Evolutionary conservation across 2,797 vertebrate genomes (phyloP).

Genomic region (Hyperoplus immaculatus): DNA sequence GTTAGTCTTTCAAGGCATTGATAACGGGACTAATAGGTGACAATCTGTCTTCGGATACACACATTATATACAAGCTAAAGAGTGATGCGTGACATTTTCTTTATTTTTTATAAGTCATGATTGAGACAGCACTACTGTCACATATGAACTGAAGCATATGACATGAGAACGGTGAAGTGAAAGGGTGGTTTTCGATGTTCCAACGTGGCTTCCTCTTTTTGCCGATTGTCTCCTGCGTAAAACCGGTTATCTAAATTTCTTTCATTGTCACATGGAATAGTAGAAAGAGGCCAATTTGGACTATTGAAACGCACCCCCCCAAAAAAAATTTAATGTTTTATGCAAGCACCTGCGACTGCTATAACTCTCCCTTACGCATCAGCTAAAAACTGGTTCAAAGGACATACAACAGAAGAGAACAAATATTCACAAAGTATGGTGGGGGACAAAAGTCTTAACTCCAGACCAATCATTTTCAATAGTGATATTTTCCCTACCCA

Average conservation of each 20-base stretch:
- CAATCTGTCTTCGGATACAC: conserved; percentile 74
- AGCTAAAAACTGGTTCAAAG: conserved; percentile 81
- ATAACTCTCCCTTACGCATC: conserved; percentile 74
- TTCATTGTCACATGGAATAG: conserved; percentile 44
- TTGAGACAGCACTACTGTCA: conserved; percentile 82
- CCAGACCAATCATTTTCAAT: conserved; percentile 58
- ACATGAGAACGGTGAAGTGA: conserved; percentile 68
- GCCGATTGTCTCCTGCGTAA: conserved; percentile 24
- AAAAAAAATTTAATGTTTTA: conserved; percentile 37
- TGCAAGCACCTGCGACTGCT: conserved; percentile 70
- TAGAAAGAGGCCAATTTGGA: conserved; percentile 56
- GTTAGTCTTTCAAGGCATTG: conserved; percentile 73
- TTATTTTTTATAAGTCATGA: conserved; percentile 71
- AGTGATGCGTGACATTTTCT: conserved; percentile 71
- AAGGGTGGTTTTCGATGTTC: conserved; percentile 59
- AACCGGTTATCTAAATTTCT: conserved; percentile 33
- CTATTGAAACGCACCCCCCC: conserved; percentile 55
- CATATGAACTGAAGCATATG: conserved; percentile 78
- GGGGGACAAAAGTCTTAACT: conserved; percentile 76
- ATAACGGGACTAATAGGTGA: conserved; percentile 75
- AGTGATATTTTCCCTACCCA: conserved; percentile 48
- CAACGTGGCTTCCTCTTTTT: conserved; percentile 35
- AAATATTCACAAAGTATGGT: conserved; percentile 85
- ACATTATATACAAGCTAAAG: conserved; percentile 81
- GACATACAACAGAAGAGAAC: conserved; percentile 83